Conservation (phyloP, 2,797 vertebrate genomes). For the Rachycentron canadum region DNA sequence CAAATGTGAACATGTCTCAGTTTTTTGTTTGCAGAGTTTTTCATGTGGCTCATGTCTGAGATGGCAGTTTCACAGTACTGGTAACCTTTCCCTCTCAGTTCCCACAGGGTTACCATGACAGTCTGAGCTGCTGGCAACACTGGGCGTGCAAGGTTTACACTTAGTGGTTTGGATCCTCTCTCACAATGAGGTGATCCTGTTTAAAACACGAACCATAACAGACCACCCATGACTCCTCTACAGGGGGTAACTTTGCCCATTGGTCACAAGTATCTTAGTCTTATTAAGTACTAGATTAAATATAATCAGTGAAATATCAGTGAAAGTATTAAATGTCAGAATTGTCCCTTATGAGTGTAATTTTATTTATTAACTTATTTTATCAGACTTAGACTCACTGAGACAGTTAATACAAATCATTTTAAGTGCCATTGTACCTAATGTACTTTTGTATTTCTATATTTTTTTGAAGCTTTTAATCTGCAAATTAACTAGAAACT, state of each 20-base stretch:
- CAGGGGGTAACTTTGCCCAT: conserved; percentile 11
- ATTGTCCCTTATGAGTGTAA: background rate
- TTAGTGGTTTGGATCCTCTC: conserved; percentile 65
- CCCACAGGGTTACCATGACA: conserved; percentile 62
- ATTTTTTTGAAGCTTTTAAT: no score
- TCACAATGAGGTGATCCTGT: conserved; percentile 67
- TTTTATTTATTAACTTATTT: background rate
- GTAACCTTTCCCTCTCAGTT: conserved; percentile 52
- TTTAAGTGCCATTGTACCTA: no score
- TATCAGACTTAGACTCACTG: background rate
- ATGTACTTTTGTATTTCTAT: no score
- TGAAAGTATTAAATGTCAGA: background rate
- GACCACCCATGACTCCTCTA: conserved; percentile 65
- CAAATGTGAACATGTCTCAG: conserved; percentile 6
- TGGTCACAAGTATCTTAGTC: background rate
- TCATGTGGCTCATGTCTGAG: conserved; percentile 29
- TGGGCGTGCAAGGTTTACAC: conserved; percentile 68
- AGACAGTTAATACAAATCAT: background rate
- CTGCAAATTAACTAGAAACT: no score
- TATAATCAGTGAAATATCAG: background rate
- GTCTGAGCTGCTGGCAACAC: conserved; percentile 41
- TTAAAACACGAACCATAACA: conserved; percentile 30
- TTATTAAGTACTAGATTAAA: background rate
- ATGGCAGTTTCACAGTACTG: conserved; percentile 16
- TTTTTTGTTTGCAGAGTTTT: conserved; percentile 41